Base-by-base conservation (phyloP, 2,113 vertebrate genomes). In the Zosterops borbonicus region DNA sequence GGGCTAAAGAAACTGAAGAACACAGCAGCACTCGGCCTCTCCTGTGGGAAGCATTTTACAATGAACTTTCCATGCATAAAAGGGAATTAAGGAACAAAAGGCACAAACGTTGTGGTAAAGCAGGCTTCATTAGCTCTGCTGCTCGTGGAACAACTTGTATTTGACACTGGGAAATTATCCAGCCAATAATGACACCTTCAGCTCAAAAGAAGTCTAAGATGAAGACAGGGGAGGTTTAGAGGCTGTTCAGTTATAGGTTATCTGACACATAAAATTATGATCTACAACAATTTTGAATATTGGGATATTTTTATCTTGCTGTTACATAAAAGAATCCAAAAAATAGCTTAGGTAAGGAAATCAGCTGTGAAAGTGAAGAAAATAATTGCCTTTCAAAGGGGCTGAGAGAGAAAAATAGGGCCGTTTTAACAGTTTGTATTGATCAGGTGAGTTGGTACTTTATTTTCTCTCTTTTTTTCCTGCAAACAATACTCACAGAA, bases 191-290 rank as follows among this genome's bases (percentile, higher is more conserved):
- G n/a, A 62, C 39, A 71, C 52, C 64, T 83, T 37, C 41, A 83
- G 37, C 37, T 80, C 52, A 63, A 55, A 41, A 64, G 75, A 81
- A 64, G 12, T 50, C 55, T 83, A 81, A 41, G 24, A 59, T 62
- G n/a, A 91, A 87, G 87, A 68, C 4, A 78, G 19, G 7, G 47
- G 24, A 85, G 10, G 4, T 65, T 63, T 46, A 76, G 42, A 78
- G 47, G 29, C 33, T 78, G 8, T 50, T 84, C 29, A 67, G 29
- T 82, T 50, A 35, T 33, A 9, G 28, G 14, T 12, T 2, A 8
- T 42, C 41, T 3, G 17, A 68, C 35, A 19, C 0, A 0, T 53
- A 55, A 41, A 89, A 67, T 71, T 44, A 15, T n/a, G 19, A 14
- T 71, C 14, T 28, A 35, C 53, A 91, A 67, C 33, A 68, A 11